Evolutionary conservation across 2,113 vertebrate genomes (phyloP), one percentile per base, ranked within the genome.

Genomic region (Mirza zaza): DNA sequence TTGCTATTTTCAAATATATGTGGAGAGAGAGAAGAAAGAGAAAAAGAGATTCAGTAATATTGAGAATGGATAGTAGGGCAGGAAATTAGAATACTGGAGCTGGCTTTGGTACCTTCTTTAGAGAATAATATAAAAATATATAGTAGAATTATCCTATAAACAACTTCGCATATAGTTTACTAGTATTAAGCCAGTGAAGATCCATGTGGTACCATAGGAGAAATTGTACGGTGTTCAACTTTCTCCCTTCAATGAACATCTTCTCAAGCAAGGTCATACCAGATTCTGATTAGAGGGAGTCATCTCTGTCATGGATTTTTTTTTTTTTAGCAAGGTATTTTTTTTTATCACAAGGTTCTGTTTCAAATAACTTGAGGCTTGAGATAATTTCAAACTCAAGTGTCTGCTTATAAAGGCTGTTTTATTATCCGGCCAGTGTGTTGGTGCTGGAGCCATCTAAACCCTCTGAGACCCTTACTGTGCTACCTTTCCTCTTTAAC

Each of bases 401-500:
- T 96, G 84, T 98, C 95, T 98, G 95, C 97, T 97, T 89, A 2
- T 94, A 87, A 87, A 98, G 96, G 97, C 94, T 95, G 95, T 96
- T 98, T 97, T 96, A 98, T 97, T 95, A 94, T 98, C 96, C 97
- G 98, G 92, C 98, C 98, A 97, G 95, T 98, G 68, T 98, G 86
- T 98, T 98, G 98, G 96, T 98, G 96, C 98, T 98, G 97, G 98
- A 99, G 98, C 98, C 98, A 98, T 97, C 97, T 97, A 98, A 98
- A 97, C 97, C 97, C 98, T 98, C 96, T 98, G 97, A 98, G 97
- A 98, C 98, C 98, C 98, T 98, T 98, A 97, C 91, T 98, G 81
- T 98, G 97, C 97, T 98, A 94, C 97, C 98, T 98, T 98, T 98
- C 98, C 97, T 98, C 98, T 98, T 99, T 99, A 99, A 99, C 98